These are phyloP conservation scores for Pelvicachromis taeniatus DNA, from an alignment of 2,113 vertebrate genomes.

Conservation along the genomic window DNA sequence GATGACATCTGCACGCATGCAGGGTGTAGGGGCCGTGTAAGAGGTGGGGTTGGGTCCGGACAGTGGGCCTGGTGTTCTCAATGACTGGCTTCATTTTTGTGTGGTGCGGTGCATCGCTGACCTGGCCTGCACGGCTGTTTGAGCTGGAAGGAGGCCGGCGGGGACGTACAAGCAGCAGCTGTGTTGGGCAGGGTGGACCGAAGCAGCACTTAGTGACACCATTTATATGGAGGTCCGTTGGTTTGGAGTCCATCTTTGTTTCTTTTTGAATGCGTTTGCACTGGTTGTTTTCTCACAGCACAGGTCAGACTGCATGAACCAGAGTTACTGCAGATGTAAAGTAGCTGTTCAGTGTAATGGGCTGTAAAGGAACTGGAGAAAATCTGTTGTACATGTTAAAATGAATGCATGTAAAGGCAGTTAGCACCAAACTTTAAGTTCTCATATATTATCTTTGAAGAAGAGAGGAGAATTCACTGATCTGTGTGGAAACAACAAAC, in stretches of 20 bases:
- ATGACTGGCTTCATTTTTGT: slow-evolving; percentile 49
- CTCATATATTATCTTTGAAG: not conserved
- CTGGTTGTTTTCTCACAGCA: not conserved
- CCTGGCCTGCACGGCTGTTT: slow-evolving; percentile 21
- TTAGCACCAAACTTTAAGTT: not conserved
- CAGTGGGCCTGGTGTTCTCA: slow-evolving; percentile 56
- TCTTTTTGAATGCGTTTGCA: not conserved
- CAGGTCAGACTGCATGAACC: not conserved
- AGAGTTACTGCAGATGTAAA: not conserved
- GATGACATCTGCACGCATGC: not conserved
- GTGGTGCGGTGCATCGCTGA: slow-evolving; percentile 25
- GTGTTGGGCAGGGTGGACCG: not conserved
- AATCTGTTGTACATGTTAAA: not conserved
- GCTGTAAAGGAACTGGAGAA: not conserved
- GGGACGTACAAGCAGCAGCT: slow-evolving; percentile 8
- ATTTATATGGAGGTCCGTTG: not conserved
- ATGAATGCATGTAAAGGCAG: not conserved
- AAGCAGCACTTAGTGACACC: not conserved
- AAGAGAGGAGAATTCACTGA: not conserved
- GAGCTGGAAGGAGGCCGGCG: not conserved
- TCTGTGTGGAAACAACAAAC: not conserved
- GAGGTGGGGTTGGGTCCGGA: slow-evolving; percentile 31
- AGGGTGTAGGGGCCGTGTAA: slow-evolving; percentile 12
- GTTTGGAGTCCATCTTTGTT: not conserved
- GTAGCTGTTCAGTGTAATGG: not conserved